phyloP scores from a whole-genome alignment of 2,888 invertebrate genomes.

The Hipparchia sbordonii region DNA sequence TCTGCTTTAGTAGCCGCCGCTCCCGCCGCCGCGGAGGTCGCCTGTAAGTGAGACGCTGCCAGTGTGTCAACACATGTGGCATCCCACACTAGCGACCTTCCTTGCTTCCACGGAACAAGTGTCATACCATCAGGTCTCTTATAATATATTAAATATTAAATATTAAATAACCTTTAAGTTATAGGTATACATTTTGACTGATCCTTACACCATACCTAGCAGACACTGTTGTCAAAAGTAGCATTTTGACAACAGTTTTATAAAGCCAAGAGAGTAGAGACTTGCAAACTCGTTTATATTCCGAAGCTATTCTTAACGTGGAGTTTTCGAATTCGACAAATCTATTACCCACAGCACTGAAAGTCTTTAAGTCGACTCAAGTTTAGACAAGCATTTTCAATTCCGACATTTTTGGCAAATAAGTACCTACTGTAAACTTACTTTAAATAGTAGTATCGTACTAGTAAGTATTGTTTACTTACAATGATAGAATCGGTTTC shows the following conservation, averaged over 20 bases:
- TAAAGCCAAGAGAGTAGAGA: neutral
- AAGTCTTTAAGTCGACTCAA: constrained; percentile 9
- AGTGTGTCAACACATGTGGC: too few species aligned
- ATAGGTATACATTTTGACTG: neutral
- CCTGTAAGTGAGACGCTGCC: too few species aligned
- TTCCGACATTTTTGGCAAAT: constrained; percentile 11
- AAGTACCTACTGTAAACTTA: neutral
- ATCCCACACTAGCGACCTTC: too few species aligned
- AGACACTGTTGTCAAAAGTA: too few species aligned
- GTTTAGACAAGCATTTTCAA: constrained; percentile 15
- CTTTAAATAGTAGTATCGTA: too few species aligned
- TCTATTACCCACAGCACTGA: constrained; percentile 11
- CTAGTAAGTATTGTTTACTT: too few species aligned
- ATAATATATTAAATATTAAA: too few species aligned
- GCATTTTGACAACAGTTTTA: neutral
- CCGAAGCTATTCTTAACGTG: constrained; percentile 3
- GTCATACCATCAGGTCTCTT: too few species aligned
- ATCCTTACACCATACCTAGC: neutral
- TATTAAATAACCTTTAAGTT: too few species aligned
- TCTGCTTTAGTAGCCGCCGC: too few species aligned
- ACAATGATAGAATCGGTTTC: neutral
- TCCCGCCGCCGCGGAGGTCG: too few species aligned
- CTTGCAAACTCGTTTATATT: constrained; percentile 18
- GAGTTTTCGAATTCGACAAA: constrained; percentile 11
- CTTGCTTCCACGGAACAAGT: too few species aligned